Conservation (phyloP, 2,797 vertebrate species). For the Pitangus sulphuratus region DNA sequence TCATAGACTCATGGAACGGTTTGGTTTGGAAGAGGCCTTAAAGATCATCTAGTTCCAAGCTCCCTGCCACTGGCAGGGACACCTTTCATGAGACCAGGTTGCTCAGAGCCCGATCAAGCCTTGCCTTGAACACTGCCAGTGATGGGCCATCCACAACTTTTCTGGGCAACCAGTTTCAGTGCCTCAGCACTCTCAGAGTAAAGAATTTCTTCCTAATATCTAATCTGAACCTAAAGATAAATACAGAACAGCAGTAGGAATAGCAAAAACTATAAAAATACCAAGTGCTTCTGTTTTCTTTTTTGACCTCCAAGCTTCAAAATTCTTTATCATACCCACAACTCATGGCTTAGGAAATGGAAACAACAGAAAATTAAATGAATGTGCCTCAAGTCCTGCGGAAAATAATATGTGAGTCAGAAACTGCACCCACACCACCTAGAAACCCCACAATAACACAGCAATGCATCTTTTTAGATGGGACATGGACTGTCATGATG, state of each 20-base stretch:
- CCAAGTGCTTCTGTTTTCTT: neutral
- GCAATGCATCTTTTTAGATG: neutral
- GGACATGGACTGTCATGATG: neutral
- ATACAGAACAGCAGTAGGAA: neutral
- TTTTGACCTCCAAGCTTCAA: neutral
- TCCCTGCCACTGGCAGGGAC: rapidly evolving
- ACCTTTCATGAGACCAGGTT: neutral
- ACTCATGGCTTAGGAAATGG: neutral
- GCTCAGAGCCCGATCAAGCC: neutral
- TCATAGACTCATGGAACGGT: neutral
- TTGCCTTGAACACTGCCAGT: neutral
- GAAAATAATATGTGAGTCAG: neutral
- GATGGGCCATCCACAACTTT: neutral
- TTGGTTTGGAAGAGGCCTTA: neutral
- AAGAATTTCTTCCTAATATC: neutral
- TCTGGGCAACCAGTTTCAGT: neutral
- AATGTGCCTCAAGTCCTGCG: neutral
- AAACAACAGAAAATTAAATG: neutral
- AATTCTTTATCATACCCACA: neutral
- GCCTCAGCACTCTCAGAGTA: neutral
- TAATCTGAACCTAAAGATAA: neutral
- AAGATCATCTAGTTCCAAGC: neutral
- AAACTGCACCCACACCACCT: neutral
- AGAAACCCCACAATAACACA: neutral
- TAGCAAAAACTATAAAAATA: neutral